Evolutionary conservation across 2,888 invertebrate species (phyloP).

Genomic region (Rhingia rostrata): DNA sequence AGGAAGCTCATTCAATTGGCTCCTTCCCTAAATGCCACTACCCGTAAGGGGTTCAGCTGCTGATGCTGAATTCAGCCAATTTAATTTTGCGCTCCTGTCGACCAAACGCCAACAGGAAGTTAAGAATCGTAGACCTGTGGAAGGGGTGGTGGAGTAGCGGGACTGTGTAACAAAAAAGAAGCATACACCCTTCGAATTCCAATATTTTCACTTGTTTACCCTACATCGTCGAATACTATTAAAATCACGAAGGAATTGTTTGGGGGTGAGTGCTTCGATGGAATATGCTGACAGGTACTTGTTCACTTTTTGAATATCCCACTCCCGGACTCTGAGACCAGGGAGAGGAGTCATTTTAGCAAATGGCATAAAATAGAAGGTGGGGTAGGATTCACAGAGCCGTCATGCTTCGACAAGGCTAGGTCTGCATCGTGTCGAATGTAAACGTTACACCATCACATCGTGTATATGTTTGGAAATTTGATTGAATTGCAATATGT

Average conservation of each 20-base stretch:
- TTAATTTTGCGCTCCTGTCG: conserved; percentile 26
- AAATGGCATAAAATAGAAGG: conserved; percentile 1
- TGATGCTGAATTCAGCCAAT: conserved; percentile 39
- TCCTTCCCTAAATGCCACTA: neutral
- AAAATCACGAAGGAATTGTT: conserved; percentile 22
- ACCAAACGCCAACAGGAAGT: neutral
- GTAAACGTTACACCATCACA: too few species aligned
- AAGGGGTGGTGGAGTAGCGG: neutral
- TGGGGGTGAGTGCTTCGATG: neutral
- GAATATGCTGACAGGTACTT: conserved; percentile 14
- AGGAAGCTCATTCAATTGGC: conserved; percentile 16
- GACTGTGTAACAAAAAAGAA: neutral
- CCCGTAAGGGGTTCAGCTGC: neutral
- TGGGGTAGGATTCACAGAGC: neutral
- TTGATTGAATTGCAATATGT: conserved; percentile 41
- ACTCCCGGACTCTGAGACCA: neutral
- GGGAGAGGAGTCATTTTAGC: neutral
- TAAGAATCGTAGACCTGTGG: too few species aligned
- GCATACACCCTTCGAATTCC: neutral
- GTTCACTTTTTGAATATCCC: conserved; percentile 18
- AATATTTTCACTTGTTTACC: conserved; percentile 45
- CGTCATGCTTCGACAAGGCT: too few species aligned
- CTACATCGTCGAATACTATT: conserved; percentile 12
- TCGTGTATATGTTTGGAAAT: conserved; percentile 3
- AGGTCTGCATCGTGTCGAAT: neutral